Evolutionary conservation across 2,113 vertebrate genomes (phyloP), one percentile per base, ranked within the genome.

Genomic region (Arvicanthis niloticus): DNA sequence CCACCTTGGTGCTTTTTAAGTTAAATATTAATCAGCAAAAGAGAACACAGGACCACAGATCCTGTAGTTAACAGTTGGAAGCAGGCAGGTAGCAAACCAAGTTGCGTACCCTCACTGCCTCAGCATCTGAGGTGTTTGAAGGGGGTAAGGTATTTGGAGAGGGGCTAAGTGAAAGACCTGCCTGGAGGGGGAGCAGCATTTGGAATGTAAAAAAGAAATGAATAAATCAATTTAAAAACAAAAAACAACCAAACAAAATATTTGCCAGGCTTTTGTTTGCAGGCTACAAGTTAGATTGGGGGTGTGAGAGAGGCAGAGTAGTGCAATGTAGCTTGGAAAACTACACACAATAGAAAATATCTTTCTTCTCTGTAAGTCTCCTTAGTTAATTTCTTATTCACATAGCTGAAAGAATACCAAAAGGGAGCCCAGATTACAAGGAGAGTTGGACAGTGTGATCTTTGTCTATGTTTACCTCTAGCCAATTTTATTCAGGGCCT

Each of bases 11-110:
- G 15, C 78, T 62, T 81, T 91, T 92, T 24, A 5, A 73, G 21
- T 93, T 91, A 56, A 93, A 89, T 78, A 80, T 87, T 89, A 95
- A 82, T 91, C 76, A 91, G 62, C 29, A 45, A 68, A 56, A 73
- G 40, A 88, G n/a, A 94, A 21, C 21, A 67, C 5, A 6, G 40
- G 16, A 72, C 29, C 51, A 58, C 8, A 91, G 77, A 80, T 42
- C 82, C 31, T 68, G 89, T 62, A 22, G 51, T 60, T 86, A 82
- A 92, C 91, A 58, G 45, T 10, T 88, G 89, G 51, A 29, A 91
- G 51, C 17, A 31, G 42, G 76, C 45, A 95, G 86, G 94, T 53
- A 58, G 82, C 26, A 85, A 81, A 65, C 1, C 51, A 85, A 48
- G 82, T 72, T 81, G 87, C 85, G 84, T 45, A 40, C 11, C 68